Conservation (phyloP, 2,113 vertebrate genomes). For the Neoarius graeffei region DNA sequence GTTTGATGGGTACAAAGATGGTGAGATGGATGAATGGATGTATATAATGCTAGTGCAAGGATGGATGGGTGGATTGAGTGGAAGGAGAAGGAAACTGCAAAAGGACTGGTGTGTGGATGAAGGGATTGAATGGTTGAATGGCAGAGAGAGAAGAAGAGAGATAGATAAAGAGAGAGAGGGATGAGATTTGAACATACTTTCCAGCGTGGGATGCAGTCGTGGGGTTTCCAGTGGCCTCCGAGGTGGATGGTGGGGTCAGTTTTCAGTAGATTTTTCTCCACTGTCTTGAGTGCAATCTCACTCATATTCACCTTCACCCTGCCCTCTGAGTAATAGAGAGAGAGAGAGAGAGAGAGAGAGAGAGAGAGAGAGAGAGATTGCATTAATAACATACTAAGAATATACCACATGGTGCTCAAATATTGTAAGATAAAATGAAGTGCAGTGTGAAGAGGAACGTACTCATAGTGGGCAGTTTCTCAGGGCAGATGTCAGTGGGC, state of each 20-base stretch:
- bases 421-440: not conserved
- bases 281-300: slow-evolving; percentile 84
- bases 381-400: not conserved
- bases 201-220: slow-evolving; percentile 91
- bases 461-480: slow-evolving; percentile 96
- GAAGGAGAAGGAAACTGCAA: not conserved
- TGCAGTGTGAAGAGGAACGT: slow-evolving; percentile 64
- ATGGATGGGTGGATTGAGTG: not conserved
- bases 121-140: not conserved
- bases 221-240: slow-evolving; percentile 92
- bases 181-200: slow-evolving; percentile 74
- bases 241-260: slow-evolving; percentile 74
- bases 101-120: not conserved
- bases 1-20: not conserved
- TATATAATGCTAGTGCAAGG: not conserved
- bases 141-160: not conserved
- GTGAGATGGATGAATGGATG: not conserved
- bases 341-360: not conserved
- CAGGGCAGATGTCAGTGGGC: slow-evolving; percentile 85
- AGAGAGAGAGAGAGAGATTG: not conserved
- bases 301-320: slow-evolving; percentile 90
- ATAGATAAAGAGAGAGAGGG: not conserved
- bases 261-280: slow-evolving; percentile 79
- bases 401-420: not conserved
- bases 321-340: slow-evolving; percentile 77